Conservation (phyloP, 2,113 vertebrate genomes). For the Ctenodactylus gundi region DNA sequence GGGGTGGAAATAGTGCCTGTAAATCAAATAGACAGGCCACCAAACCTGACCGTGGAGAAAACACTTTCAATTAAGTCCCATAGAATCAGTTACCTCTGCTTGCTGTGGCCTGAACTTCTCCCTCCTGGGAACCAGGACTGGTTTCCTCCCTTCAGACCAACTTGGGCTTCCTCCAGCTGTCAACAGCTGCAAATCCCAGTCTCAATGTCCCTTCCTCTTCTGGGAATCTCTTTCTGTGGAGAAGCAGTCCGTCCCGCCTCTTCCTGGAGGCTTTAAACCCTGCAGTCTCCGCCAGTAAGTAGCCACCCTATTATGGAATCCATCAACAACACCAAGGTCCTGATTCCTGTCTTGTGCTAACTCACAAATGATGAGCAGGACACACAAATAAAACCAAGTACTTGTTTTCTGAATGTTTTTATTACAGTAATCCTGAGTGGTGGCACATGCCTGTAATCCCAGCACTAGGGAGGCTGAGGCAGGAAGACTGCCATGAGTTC, state of each 20-base stretch:
- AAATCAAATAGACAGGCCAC: neutral
- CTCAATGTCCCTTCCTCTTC: neutral
- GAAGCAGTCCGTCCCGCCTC: neutral
- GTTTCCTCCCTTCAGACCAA: neutral
- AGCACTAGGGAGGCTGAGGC: no score
- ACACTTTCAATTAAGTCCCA: neutral
- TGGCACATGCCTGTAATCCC: no score
- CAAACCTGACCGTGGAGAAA: neutral
- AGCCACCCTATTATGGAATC: no score
- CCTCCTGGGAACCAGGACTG: neutral
- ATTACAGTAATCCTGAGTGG: no score
- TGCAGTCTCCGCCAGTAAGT: neutral
- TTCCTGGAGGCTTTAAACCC: neutral
- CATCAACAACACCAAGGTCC: no score
- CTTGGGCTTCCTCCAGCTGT: neutral
- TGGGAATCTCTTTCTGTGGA: no score
- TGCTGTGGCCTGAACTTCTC: neutral
- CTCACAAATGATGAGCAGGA: no score
- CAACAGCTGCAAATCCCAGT: neutral
- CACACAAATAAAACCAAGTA: no score
- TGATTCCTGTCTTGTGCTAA: no score
- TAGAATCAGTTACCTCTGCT: slow-evolving; percentile 5
- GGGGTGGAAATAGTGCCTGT: neutral
- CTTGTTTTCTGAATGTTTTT: no score
- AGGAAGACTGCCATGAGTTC: no score